Evolutionary conservation across 1,140 invertebrate genomes (phyloP).

Genomic region (Galendromus occidentalis): DNA sequence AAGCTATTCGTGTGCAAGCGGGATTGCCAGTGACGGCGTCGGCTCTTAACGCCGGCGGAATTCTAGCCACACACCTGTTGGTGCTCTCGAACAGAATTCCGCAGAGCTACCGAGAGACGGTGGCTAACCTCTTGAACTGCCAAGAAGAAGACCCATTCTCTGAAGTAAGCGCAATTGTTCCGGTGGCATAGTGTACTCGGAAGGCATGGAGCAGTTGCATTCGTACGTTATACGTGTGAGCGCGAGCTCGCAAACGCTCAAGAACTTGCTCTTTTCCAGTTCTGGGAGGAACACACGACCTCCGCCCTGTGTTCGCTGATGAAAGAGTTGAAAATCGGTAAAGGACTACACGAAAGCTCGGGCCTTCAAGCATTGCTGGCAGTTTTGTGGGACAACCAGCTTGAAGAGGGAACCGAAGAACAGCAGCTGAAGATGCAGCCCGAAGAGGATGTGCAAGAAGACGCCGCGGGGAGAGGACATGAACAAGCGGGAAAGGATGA

Average conservation of each 20-base stretch:
- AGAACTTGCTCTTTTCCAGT: background rate
- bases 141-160: conserved; percentile 7
- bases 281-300: conserved; percentile 6
- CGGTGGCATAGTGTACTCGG: background rate
- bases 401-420: background rate
- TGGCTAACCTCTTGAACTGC: background rate
- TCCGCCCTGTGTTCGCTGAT: conserved; percentile 4
- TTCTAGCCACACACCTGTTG: background rate
- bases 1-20: background rate
- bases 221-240: too few species aligned
- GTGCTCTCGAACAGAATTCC: background rate
- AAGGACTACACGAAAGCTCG: background rate
- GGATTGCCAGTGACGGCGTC: background rate
- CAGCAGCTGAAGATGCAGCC: background rate
- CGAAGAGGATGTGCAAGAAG: background rate
- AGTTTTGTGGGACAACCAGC: background rate
- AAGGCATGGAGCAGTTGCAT: too few species aligned
- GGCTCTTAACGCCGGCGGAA: background rate
- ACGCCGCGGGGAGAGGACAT: background rate
- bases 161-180: background rate
- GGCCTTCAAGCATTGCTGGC: background rate
- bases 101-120: background rate
- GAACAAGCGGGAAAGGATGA: too few species aligned
- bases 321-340: conserved; percentile 1
- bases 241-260: background rate